A percentile compares a stretch with the other conserved stretches of the same genome.
phyloP scores from a whole-genome alignment of 2,888 invertebrate species.

The Hydroisotoma schaefferi region DNA sequence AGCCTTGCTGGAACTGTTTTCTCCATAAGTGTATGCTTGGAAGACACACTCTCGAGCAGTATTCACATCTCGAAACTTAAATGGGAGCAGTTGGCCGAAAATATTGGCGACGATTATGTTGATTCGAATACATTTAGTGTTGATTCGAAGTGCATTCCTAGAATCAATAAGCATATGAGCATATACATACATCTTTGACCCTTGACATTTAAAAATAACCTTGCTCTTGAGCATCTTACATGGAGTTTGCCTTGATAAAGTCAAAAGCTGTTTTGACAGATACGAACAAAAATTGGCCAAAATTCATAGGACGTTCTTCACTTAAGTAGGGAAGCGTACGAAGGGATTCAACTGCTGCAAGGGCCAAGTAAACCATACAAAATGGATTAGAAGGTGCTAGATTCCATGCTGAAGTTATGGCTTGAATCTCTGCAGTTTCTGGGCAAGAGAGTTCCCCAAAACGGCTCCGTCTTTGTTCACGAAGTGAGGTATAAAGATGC shows the following conservation, averaged over 20 bases:
- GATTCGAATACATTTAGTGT: conserved; percentile 15
- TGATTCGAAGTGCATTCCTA: conserved; percentile 16
- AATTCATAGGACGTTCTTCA: conserved; percentile 1
- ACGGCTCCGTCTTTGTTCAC: conserved; percentile 9
- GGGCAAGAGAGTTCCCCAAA: neutral
- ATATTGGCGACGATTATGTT: conserved; percentile 24
- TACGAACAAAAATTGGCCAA: conserved; percentile 14
- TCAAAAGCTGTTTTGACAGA: conserved; percentile 4
- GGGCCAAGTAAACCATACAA: conserved; percentile 14
- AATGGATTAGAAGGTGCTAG: conserved; percentile 22
- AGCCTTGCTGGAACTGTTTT: conserved; percentile 35
- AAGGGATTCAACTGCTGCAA: conserved; percentile 18
- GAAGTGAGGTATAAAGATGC: conserved; percentile 1
- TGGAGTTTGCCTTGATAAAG: conserved; percentile 15
- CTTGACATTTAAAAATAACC: neutral
- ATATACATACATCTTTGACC: too few species aligned
- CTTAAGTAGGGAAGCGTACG: neutral
- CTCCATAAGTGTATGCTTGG: conserved; percentile 16
- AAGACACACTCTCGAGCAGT: conserved; percentile 22
- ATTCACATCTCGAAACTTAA: conserved; percentile 18
- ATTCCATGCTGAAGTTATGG: conserved; percentile 15
- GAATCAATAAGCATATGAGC: neutral
- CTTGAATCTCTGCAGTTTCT: conserved; percentile 15
- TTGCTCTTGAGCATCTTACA: conserved; percentile 8
- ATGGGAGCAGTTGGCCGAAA: conserved; percentile 21